phyloP scores from a whole-genome alignment of 2,797 vertebrate genomes.

The Sitta carolinensis region DNA sequence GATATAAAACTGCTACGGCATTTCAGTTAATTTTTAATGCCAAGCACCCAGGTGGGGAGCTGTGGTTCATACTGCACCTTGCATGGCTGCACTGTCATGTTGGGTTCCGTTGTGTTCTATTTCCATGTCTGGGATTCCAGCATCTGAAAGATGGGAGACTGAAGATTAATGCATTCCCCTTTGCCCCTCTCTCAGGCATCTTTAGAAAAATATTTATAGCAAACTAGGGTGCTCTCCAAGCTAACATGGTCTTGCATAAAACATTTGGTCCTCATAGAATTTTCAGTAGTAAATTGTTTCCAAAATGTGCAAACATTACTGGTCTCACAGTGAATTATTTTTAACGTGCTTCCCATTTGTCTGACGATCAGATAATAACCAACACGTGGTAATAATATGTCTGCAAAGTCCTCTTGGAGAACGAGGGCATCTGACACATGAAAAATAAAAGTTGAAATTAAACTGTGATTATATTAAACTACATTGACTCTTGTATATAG shows the following conservation, averaged over 20 bases:
- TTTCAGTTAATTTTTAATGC: not conserved
- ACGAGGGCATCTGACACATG: not conserved
- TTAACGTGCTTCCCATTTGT: slow-evolving; percentile 39
- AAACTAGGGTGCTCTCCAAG: slow-evolving; percentile 21
- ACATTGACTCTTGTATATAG: not conserved
- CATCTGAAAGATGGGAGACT: slow-evolving; percentile 80
- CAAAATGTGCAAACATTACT: slow-evolving; percentile 31
- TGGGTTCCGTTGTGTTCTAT: slow-evolving; percentile 86
- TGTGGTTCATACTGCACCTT: slow-evolving; percentile 79
- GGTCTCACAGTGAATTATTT: slow-evolving; percentile 35
- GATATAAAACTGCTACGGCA: not conserved
- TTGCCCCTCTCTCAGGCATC: not conserved
- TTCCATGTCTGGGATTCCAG: slow-evolving; percentile 86
- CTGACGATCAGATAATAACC: slow-evolving; percentile 2
- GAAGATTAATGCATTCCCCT: slow-evolving; percentile 47
- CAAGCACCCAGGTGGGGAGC: not conserved
- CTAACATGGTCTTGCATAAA: slow-evolving; percentile 8
- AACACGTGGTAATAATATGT: not conserved
- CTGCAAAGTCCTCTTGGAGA: not conserved
- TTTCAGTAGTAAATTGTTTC: slow-evolving; percentile 45
- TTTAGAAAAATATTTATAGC: slow-evolving; percentile 34
- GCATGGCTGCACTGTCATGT: slow-evolving; percentile 86
- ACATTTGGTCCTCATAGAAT: slow-evolving; percentile 17
- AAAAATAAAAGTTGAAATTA: not conserved
- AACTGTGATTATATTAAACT: not conserved